Evolutionary conservation across 2,797 vertebrate species (phyloP).

Genomic region (Falco columbarius): DNA sequence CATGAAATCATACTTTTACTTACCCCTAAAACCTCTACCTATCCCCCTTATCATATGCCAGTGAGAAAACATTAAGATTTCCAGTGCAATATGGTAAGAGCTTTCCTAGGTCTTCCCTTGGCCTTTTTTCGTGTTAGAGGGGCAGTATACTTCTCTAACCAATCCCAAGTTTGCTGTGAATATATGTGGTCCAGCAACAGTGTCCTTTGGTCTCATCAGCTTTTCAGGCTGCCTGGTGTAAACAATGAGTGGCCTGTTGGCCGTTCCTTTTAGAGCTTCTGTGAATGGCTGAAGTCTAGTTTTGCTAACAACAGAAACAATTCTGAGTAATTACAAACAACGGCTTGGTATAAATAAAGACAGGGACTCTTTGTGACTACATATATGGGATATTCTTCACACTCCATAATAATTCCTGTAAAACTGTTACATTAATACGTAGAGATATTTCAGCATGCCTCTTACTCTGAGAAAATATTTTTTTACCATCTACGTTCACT

Average conservation of each 20-base stretch:
- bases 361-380: not conserved
- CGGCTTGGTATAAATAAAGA: not conserved
- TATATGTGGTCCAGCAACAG: not conserved
- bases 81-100: not conserved
- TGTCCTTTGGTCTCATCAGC: not conserved
- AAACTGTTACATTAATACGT: not conserved
- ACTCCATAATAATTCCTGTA: not conserved
- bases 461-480: not conserved
- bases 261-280: not conserved
- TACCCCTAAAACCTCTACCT: not conserved
- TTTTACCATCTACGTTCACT: not conserved
- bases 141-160: not conserved
- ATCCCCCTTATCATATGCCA: fast-evolving
- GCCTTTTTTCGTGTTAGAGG: not conserved
- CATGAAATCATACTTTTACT: not conserved
- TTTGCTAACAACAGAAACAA: not conserved
- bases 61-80: not conserved
- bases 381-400: not conserved
- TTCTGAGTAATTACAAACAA: not conserved
- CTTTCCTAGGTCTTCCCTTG: not conserved
- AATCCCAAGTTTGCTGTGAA: not conserved
- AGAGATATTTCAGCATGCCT: not conserved
- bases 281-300: not conserved
- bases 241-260: not conserved
- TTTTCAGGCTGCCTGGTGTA: not conserved